Conservation (phyloP, 1,140 invertebrate genomes). For the Calephelis nemesis region DNA sequence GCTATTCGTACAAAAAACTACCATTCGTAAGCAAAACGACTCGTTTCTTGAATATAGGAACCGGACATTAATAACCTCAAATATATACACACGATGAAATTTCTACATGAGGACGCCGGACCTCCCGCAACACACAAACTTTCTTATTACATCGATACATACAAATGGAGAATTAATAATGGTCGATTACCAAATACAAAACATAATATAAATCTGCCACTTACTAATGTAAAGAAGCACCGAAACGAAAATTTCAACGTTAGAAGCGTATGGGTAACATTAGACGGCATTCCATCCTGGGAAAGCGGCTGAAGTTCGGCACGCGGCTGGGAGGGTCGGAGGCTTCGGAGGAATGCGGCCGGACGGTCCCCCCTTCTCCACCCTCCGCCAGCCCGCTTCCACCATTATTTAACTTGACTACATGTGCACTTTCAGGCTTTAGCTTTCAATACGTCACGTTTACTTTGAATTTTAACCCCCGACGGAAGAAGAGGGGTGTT, state of each 20-base stretch:
- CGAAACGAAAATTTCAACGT: constrained; percentile 19
- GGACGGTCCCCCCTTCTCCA: constrained; percentile 38
- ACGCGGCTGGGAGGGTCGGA: constrained; percentile 55
- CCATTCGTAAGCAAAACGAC: too few relatives aligned
- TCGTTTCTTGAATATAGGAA: too few relatives aligned
- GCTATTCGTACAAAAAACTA: too few relatives aligned
- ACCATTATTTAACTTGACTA: constrained; percentile 41
- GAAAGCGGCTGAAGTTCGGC: constrained; percentile 60
- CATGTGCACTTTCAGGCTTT: constrained; percentile 14
- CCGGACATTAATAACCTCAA: too few relatives aligned
- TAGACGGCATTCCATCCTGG: constrained; percentile 61
- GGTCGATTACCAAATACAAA: not conserved
- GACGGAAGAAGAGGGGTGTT: too few relatives aligned
- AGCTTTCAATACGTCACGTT: not conserved
- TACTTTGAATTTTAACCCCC: too few relatives aligned
- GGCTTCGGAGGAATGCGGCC: constrained; percentile 71
- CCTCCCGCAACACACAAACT: too few relatives aligned
- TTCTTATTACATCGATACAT: too few relatives aligned
- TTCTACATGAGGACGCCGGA: too few relatives aligned
- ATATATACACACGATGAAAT: too few relatives aligned
- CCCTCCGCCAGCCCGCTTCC: constrained; percentile 38
- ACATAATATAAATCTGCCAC: not conserved
- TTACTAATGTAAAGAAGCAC: constrained; percentile 1
- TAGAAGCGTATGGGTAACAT: constrained; percentile 38
- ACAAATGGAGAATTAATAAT: not conserved